Percentiles rank a stretch among this genome's conserved stretches.
Evolutionary conservation across 2,888 invertebrate genomes (phyloP).

Genomic region (Drosophila nigritarsus): DNA sequence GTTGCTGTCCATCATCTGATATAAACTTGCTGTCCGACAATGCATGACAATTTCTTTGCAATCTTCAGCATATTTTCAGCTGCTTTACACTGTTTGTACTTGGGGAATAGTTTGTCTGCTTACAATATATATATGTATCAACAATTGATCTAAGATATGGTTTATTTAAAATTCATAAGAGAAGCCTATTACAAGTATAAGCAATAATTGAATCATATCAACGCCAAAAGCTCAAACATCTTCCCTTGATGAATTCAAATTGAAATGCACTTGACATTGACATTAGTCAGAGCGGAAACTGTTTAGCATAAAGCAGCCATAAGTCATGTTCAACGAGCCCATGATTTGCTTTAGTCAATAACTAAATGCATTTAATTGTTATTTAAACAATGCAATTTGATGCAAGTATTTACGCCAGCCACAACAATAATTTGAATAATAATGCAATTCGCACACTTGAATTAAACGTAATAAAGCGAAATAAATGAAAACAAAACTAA

Average conservation of each 20-base stretch:
- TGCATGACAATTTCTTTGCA: conserved; percentile 5
- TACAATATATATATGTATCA: not conserved
- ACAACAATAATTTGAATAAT: conserved; percentile 7
- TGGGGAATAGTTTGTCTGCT: not conserved
- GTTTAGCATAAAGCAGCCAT: conserved; percentile 50
- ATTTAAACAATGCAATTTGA: conserved; percentile 51
- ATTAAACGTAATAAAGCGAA: conserved; percentile 5
- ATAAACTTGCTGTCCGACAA: conserved; percentile 3
- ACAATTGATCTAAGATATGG: not conserved
- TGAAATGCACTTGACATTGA: conserved; percentile 24
- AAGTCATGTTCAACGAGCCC: conserved; percentile 39
- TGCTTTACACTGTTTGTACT: not conserved
- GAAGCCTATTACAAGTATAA: not conserved
- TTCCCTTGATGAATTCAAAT: conserved; percentile 18
- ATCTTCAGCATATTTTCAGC: not conserved
- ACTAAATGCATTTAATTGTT: conserved; percentile 57
- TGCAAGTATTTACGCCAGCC: conserved; percentile 7
- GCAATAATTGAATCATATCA: not conserved
- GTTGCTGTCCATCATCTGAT: conserved; percentile 21
- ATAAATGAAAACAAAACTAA: conserved; percentile 7
- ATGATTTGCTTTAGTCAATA: conserved; percentile 47
- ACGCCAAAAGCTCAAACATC: not conserved
- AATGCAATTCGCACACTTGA: conserved; percentile 64
- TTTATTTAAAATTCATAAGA: no score
- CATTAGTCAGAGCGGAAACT: conserved; percentile 55